Base-by-base conservation (phyloP, 2,113 vertebrate genomes). In the Hassar affinis region DNA sequence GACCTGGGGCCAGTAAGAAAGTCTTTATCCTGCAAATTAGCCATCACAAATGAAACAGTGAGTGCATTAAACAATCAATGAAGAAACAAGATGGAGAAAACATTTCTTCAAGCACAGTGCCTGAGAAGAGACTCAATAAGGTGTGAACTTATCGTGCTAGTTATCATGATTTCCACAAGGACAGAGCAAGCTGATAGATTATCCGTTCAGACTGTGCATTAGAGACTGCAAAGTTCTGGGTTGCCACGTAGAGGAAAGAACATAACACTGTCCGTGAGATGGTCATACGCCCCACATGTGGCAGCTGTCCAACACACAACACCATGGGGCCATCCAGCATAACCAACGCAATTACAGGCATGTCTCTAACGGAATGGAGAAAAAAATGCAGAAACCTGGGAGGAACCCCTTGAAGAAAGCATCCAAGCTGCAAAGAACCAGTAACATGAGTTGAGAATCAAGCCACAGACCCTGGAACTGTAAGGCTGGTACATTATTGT, bases 1-100 rank as follows among this genome's bases (percentile, higher is more conserved):
- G 71, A 64, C 84, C 81, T 47, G 47, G 51, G 79, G 85, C 82
- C 42, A 47, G 64, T n/a, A 15, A 56, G 54, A 59, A 83, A 30
- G 68, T 64, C 51, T 59, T 83, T 83, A 83, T 59, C 27, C 74
- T 25, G 25, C 64, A 85, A 85, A 85, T 82, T 82, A 59, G 71
- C 80, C 80, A 59, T 78, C 75, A 51, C 84, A 22, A 22, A 47
- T 57, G 83, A 84, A 61, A 72, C 75, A 57, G 54, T 14, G 52
- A 62, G 54, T 9, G n/a, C 77, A 79, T 79, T 27, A 42, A 33
- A 69, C 75, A 56, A 61, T 72, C 76, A 45, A 33, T 79, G 56
- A 56, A 57, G 33, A 62, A 57, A 61, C 66, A 14, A 51, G 35
- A 79, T 35, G 38, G 14, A 56, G 51, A 69, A 78, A 54, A 47